Evolutionary conservation across 2,888 invertebrate genomes (phyloP).

Genomic region (Cinara cedri): DNA sequence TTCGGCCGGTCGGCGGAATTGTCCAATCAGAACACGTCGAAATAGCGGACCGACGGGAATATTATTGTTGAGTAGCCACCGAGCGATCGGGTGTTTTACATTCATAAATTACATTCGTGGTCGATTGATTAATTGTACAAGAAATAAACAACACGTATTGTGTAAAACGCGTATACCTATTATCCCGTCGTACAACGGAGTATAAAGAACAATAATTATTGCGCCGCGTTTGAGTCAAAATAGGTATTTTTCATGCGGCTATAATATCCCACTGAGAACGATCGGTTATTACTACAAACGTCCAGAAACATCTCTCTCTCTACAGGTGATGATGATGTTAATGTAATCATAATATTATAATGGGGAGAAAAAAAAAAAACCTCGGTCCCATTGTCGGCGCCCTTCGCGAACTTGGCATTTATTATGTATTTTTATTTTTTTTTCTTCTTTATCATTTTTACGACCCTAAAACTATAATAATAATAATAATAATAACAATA

Average conservation of each 20-base stretch:
- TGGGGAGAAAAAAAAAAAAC: slow-evolving; percentile 37
- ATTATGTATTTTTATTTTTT: background rate
- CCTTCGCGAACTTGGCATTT: slow-evolving; percentile 29
- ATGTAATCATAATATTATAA: slow-evolving; percentile 56
- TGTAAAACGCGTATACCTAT: too few relatives aligned
- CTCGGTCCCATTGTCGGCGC: slow-evolving; percentile 45
- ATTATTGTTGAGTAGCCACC: too few relatives aligned
- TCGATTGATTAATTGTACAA: too few relatives aligned
- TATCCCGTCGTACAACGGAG: background rate
- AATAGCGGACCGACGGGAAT: too few relatives aligned
- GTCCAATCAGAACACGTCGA: too few relatives aligned
- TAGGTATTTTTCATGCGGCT: slow-evolving; percentile 39
- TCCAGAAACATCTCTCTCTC: slow-evolving; percentile 38
- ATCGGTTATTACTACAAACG: slow-evolving; percentile 41
- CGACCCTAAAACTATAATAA: slow-evolving; percentile 37
- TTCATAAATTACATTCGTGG: too few relatives aligned
- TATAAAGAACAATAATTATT: background rate
- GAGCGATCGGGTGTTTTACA: too few relatives aligned
- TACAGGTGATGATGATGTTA: slow-evolving; percentile 56
- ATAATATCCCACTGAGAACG: slow-evolving; percentile 30
- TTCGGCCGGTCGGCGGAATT: too few relatives aligned
- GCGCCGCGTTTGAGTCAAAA: slow-evolving; percentile 26
- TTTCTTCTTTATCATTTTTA: slow-evolving; percentile 42
- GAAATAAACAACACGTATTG: too few relatives aligned
- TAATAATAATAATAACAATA: too few relatives aligned